Percentiles rank a stretch among this genome's conserved stretches.
phyloP scores from a whole-genome alignment of 2,113 vertebrate genomes.

The Thinocorus orbignyianus region DNA sequence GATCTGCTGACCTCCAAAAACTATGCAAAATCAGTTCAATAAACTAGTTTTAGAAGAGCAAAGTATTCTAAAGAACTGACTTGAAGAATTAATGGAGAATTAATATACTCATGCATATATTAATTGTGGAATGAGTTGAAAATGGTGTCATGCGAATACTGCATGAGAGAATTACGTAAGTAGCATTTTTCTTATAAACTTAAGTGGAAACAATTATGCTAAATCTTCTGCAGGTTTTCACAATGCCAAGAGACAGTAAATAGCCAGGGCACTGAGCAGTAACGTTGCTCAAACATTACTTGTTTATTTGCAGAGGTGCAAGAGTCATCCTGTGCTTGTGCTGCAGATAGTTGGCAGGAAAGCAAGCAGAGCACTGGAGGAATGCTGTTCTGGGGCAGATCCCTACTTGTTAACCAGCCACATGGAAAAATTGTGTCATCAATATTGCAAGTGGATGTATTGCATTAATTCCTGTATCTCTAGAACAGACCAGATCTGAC shows the following conservation, averaged over 20 bases:
- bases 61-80: neutral
- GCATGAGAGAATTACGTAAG: neutral
- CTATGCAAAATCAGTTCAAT: neutral
- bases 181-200: neutral
- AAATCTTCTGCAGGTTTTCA: neutral
- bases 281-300: neutral
- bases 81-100: neutral
- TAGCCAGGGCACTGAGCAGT: neutral
- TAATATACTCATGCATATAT: neutral
- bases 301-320: neutral
- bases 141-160: neutral
- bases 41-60: neutral
- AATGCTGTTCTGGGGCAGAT: neutral
- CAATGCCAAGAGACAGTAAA: neutral
- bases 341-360: neutral
- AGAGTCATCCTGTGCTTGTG: accelerated
- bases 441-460: neutral
- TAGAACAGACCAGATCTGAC: neutral
- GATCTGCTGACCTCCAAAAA: neutral
- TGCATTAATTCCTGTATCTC: neutral
- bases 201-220: neutral
- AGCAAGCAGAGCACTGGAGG: accelerated
- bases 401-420: neutral
- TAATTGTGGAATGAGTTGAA: neutral
- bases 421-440: neutral